These are phyloP conservation scores for Spondyliosoma cantharus DNA, from an alignment of 2,797 vertebrate genomes.

Conservation along the genomic window DNA sequence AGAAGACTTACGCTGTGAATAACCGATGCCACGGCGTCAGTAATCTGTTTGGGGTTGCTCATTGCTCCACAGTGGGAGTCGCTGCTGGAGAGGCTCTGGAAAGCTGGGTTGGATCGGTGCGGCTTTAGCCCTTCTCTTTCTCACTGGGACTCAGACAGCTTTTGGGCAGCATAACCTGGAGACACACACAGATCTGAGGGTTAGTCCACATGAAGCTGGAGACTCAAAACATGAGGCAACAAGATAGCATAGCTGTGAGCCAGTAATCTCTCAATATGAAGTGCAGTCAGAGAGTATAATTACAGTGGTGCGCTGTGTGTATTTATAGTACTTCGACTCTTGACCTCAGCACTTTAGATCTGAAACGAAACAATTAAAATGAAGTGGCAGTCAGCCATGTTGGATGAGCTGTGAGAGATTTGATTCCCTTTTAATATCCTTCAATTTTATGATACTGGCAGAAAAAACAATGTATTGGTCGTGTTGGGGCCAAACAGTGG, in stretches of 20 bases:
- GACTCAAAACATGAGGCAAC: constrained; percentile 23
- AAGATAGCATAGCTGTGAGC: constrained; percentile 5
- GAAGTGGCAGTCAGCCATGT: neutral
- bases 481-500: neutral
- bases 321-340: neutral
- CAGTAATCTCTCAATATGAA: constrained; percentile 32
- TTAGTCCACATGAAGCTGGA: constrained; percentile 37
- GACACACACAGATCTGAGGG: constrained; percentile 46
- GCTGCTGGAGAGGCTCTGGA: constrained; percentile 58
- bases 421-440: neutral
- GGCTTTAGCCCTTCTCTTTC: constrained; percentile 89
- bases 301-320: neutral
- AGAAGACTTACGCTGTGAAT: constrained; percentile 78
- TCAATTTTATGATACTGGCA: neutral
- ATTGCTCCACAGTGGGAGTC: constrained; percentile 75
- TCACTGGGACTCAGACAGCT: constrained; percentile 86
- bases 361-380: neutral
- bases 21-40: constrained; percentile 72
- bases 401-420: neutral
- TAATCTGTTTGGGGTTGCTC: constrained; percentile 78
- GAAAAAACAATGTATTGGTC: neutral
- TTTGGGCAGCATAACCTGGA: constrained; percentile 89
- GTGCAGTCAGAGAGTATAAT: constrained; percentile 9
- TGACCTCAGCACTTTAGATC: neutral
- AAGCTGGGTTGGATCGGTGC: constrained; percentile 62